Evolutionary conservation across 2,888 invertebrate species (phyloP).

Genomic region (Cephus rjabovi): DNA sequence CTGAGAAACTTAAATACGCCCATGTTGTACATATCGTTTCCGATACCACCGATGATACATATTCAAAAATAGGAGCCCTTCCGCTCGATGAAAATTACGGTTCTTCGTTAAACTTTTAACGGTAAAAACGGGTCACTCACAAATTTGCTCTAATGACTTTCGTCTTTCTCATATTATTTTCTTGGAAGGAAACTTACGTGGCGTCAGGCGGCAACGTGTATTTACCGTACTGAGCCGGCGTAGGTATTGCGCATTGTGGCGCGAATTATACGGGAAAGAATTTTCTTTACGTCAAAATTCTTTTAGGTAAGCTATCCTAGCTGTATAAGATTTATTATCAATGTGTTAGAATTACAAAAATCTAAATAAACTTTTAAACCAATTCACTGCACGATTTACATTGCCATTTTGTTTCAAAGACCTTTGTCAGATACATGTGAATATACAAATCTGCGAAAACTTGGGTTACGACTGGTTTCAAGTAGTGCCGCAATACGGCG

Average conservation of each 20-base stretch:
- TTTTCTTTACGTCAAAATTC: conserved; percentile 5
- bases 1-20: background rate
- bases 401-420: conserved; percentile 6
- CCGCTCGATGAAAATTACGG: background rate
- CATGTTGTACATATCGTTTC: background rate
- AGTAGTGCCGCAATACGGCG: too few species aligned
- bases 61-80: background rate
- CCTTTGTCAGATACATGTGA: conserved; percentile 22
- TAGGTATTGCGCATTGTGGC: background rate
- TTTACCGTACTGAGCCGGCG: too few species aligned
- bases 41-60: background rate
- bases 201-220: too few species aligned
- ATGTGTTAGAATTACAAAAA: conserved; percentile 43
- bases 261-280: background rate
- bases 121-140: too few species aligned
- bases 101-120: too few species aligned
- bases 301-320: conserved; percentile 32
- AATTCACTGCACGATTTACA: too few species aligned
- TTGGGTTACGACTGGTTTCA: too few species aligned
- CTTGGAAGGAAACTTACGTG: too few species aligned
- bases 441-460: background rate
- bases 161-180: too few species aligned
- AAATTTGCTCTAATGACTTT: too few species aligned
- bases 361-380: conserved; percentile 36
- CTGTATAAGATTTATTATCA: conserved; percentile 44